These are phyloP conservation scores for Enoplolaimus lenunculus DNA, from an alignment of 2,888 invertebrate species.

Conservation along the genomic window DNA sequence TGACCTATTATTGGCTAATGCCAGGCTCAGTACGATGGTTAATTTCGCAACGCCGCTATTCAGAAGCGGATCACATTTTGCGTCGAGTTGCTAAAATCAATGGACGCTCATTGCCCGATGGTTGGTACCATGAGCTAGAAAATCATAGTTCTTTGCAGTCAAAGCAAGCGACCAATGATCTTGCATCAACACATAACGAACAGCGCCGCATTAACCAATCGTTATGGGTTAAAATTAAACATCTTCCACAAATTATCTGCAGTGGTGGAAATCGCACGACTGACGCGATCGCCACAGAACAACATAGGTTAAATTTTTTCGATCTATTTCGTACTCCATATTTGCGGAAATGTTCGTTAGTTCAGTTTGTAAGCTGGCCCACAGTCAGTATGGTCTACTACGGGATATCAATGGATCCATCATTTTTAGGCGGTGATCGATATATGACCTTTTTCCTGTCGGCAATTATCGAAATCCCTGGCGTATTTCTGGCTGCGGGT, in stretches of 20 bases:
- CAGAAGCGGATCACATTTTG: slow-evolving; percentile 34
- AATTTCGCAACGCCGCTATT: slow-evolving; percentile 28
- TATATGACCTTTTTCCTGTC: slow-evolving; percentile 68
- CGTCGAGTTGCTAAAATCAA: slow-evolving; percentile 33
- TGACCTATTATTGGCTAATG: slow-evolving; percentile 30
- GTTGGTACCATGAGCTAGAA: slow-evolving; percentile 17
- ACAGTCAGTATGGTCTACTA: slow-evolving; percentile 74
- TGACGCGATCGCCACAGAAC: no score
- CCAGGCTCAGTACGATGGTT: slow-evolving; percentile 36
- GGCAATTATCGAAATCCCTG: slow-evolving; percentile 48
- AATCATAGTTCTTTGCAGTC: no score
- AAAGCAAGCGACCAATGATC: no score
- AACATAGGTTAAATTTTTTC: background rate
- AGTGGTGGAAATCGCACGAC: no score
- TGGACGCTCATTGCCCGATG: slow-evolving; percentile 28
- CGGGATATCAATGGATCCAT: slow-evolving; percentile 70
- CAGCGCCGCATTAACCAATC: background rate
- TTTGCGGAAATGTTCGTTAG: slow-evolving; percentile 1
- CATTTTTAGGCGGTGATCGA: slow-evolving; percentile 62
- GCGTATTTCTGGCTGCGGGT: slow-evolving; percentile 37
- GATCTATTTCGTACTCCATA: slow-evolving; percentile 18
- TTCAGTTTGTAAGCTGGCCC: slow-evolving; percentile 38
- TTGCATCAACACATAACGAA: background rate
- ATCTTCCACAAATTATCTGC: no score
- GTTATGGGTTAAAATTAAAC: background rate